phyloP scores from a whole-genome alignment of 2,888 invertebrate species.

The Pristionchus fissidentatus region DNA sequence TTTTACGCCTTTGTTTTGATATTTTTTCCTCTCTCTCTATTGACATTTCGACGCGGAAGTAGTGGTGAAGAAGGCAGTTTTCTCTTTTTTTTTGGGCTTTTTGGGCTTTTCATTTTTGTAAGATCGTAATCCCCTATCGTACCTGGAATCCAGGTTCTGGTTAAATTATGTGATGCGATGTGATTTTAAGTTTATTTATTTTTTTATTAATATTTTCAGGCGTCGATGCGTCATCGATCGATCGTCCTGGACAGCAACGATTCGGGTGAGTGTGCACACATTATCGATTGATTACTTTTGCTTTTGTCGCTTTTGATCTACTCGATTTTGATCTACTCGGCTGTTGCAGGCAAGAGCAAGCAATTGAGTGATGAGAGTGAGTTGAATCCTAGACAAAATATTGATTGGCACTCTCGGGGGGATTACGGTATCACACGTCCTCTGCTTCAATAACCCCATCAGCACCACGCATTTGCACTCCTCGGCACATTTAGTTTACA shows the following conservation, averaged over 20 bases:
- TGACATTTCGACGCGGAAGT: too few species aligned
- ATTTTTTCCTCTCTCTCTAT: too few species aligned
- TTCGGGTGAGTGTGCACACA: slow-evolving; percentile 54
- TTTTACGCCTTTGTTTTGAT: not conserved
- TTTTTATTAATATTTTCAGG: slow-evolving; percentile 46
- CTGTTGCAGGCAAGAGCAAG: not conserved
- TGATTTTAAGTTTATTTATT: too few species aligned
- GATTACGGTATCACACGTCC: not conserved
- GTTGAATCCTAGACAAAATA: not conserved
- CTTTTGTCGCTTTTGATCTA: not conserved
- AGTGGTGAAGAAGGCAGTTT: not conserved
- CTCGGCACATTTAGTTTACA: not conserved
- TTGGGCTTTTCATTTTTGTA: not conserved
- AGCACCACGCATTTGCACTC: not conserved
- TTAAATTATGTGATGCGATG: too few species aligned
- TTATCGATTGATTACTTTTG: not conserved
- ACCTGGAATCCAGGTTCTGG: too few species aligned
- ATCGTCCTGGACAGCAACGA: slow-evolving; percentile 74
- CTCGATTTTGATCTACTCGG: not conserved
- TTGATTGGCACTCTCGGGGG: not conserved
- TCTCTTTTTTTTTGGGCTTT: not conserved
- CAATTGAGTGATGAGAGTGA: slow-evolving; percentile 30
- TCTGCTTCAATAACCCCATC: not conserved
- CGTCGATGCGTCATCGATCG: slow-evolving; percentile 73
- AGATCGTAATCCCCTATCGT: not conserved